Evolutionary conservation across 2,888 invertebrate genomes (phyloP).

Genomic region (Lagria hirta): DNA sequence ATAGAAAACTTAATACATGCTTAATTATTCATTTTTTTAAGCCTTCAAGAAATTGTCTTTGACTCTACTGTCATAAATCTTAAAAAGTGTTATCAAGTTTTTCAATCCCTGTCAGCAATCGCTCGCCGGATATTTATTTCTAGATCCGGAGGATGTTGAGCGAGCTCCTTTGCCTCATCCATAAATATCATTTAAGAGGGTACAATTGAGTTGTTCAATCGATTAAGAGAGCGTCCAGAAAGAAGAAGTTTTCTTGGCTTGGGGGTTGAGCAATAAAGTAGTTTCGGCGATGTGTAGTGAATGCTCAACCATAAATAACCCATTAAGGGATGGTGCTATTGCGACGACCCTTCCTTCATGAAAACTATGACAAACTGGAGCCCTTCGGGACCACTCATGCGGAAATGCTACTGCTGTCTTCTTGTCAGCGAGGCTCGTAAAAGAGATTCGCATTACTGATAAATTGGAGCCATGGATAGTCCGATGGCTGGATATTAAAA

Average conservation of each 20-base stretch:
- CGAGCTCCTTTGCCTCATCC: conserved; percentile 7
- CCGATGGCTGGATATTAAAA: conserved; percentile 26
- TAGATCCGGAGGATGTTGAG: conserved; percentile 7
- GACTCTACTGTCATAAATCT: no score
- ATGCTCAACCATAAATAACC: conserved; percentile 50
- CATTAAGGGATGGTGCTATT: conserved; percentile 46
- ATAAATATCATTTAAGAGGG: conserved; percentile 22
- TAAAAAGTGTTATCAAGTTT: no score
- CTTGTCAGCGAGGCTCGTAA: conserved; percentile 33
- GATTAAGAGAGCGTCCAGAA: conserved; percentile 23
- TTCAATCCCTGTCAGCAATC: no score
- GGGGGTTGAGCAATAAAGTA: conserved; percentile 40
- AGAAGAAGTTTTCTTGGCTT: conserved; percentile 15
- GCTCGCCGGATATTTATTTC: conserved; percentile 9
- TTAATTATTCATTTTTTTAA: no score
- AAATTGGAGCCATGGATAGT: conserved; percentile 30
- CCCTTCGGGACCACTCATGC: conserved; percentile 44
- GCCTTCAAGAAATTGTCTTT: no score
- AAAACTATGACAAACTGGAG: conserved; percentile 39
- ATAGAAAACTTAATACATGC: no score
- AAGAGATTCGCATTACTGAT: conserved; percentile 34
- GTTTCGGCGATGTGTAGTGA: conserved; percentile 35
- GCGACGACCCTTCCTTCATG: conserved; percentile 32
- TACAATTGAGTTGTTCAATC: conserved; percentile 24
- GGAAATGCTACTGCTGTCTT: conserved; percentile 36